These are phyloP conservation scores for Drosophila pseudoobscura DNA, from an alignment of 1,140 invertebrate species.

Conservation along the genomic window DNA sequence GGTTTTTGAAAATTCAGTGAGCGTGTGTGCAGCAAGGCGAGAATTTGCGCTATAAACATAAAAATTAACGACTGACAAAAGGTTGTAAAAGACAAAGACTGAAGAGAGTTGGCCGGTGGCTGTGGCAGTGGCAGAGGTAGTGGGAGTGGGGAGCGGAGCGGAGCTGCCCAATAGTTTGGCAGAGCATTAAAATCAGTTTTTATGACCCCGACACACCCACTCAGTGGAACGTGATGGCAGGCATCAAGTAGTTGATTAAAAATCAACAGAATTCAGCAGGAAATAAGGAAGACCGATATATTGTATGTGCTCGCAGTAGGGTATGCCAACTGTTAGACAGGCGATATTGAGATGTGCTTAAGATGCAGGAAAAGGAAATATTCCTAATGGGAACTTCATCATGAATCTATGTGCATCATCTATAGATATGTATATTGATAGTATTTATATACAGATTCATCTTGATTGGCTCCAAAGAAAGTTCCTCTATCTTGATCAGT, in stretches of 20 bases:
- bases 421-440: too few species aligned
- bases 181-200: conserved; percentile 79
- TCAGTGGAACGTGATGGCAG: conserved; percentile 46
- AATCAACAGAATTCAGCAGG: conserved; percentile 60
- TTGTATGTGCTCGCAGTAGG: too few species aligned
- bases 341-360: too few species aligned
- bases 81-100: conserved; percentile 79
- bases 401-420: too few species aligned
- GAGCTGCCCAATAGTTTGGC: conserved; percentile 29
- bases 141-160: background rate
- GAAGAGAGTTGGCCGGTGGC: too few species aligned
- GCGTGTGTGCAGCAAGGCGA: conserved; percentile 76
- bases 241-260: conserved; percentile 64
- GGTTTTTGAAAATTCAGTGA: conserved; percentile 61
- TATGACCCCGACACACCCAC: conserved; percentile 67
- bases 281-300: background rate
- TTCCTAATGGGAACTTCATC: too few species aligned
- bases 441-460: too few species aligned
- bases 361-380: too few species aligned
- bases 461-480: too few species aligned
- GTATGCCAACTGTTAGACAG: too few species aligned
- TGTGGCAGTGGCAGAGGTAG: background rate
- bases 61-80: conserved; percentile 81
- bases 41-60: conserved; percentile 81
- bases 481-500: too few species aligned